Conservation (phyloP, 2,113 vertebrate genomes). For the Protobothrops mucrosquamatus region DNA sequence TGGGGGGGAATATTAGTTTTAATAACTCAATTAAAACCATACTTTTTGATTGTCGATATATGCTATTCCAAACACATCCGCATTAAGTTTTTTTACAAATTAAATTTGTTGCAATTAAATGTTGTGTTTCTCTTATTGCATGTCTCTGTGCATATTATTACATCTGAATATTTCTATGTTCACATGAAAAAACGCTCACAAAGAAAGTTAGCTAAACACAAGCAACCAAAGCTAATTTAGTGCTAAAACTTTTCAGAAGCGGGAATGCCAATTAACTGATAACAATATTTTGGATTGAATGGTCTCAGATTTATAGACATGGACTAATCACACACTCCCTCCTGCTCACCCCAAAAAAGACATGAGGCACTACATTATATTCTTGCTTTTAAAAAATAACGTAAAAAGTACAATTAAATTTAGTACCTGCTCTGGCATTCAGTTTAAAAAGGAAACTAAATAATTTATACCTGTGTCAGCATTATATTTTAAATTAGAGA, state of each 20-base stretch:
- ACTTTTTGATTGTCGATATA: not conserved
- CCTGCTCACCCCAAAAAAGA: not conserved
- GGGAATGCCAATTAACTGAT: not conserved
- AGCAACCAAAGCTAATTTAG: not conserved
- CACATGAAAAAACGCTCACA: not conserved
- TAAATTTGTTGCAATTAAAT: not conserved
- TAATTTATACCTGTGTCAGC: not conserved
- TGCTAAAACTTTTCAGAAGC: not conserved
- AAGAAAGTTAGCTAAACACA: not conserved
- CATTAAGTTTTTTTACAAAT: not conserved
- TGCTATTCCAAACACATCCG: not conserved
- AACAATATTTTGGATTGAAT: not conserved
- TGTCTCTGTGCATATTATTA: not conserved
- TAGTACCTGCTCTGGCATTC: too few species aligned
- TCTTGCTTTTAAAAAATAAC: not conserved
- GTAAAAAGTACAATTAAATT: not conserved
- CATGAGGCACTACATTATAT: not conserved
- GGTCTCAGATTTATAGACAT: not conserved
- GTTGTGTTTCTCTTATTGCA: not conserved
- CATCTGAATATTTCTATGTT: not conserved
- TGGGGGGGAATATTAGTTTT: not conserved
- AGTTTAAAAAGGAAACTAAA: not conserved
- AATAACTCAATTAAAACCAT: not conserved
- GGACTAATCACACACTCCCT: not conserved
- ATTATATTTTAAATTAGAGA: not conserved